Conservation (phyloP, 2,113 vertebrate species). For the Chelonoidis abingdonii region DNA sequence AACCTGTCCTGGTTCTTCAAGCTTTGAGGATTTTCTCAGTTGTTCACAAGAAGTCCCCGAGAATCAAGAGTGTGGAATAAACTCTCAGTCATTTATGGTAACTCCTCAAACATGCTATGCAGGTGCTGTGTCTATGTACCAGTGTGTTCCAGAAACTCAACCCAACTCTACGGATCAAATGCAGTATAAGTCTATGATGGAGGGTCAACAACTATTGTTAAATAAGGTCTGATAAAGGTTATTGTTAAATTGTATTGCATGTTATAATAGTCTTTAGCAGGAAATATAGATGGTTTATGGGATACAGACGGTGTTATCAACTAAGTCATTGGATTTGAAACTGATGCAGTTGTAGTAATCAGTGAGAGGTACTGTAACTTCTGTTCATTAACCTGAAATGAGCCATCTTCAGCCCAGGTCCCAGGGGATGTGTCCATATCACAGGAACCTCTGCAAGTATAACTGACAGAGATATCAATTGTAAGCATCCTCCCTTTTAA, state of each 20-base stretch:
- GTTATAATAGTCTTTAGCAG: not conserved
- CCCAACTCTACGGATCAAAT: constrained; percentile 56
- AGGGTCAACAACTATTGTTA: constrained; percentile 61
- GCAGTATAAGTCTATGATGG: constrained; percentile 51
- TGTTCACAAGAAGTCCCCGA: constrained; percentile 79
- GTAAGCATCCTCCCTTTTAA: not conserved
- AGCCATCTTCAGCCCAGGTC: not conserved
- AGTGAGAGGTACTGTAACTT: not conserved
- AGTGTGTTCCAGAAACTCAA: constrained; percentile 71
- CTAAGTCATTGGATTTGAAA: not conserved
- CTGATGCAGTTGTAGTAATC: not conserved
- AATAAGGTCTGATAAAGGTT: constrained; percentile 75
- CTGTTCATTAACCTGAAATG: not conserved
- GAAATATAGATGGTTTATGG: not conserved
- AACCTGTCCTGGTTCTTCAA: constrained; percentile 62
- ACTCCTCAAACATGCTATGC: constrained; percentile 76
- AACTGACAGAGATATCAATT: not conserved
- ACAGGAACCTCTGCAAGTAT: not conserved
- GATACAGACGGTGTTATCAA: not conserved
- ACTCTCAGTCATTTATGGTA: constrained; percentile 53
- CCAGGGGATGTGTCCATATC: rapidly evolving
- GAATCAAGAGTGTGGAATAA: constrained; percentile 68
- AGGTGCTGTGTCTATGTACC: constrained; percentile 81
- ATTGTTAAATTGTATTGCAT: not conserved
- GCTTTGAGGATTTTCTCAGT: constrained; percentile 80